Evolutionary conservation across 2,113 vertebrate species (phyloP), one percentile per base, ranked within the genome.

Genomic region (Serilophus lunatus): DNA sequence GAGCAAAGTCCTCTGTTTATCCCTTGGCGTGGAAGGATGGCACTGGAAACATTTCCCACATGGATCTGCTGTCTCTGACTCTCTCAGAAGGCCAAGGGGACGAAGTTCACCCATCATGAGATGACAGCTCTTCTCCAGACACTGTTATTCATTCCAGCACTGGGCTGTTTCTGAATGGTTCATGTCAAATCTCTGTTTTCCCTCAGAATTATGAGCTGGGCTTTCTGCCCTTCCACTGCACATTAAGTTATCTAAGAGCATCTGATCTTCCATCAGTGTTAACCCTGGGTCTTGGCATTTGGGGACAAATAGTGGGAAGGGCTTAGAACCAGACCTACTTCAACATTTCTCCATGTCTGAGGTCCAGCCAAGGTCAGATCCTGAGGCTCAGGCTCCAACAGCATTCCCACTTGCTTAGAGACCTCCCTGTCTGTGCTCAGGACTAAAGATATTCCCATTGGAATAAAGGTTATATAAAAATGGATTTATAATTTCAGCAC

Each of bases 41-140:
- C 51, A 0, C 35, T 25, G 60, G 29, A 12, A 57, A 7, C 24
- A 0, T 57, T 83, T 28, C 82, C 80, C 68, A 19, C 33, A 2
- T 0, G 1, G 44, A 42, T 77, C 70, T 66, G 84, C 33, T 29
- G 20, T n/a, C 33, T 88, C 84, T 17, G 64, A 51, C 40, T 25
- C 77, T 22, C 71, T 63, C 3, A 18, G 63, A 40, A 53, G 35
- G 75, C 61, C 59, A 33, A 29, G 50, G 61, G 50, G 20, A 86
- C 0, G 0, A 7, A 70, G 59, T 24, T 77, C 68, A 25, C 16
- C 35, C 86, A 2, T 36, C 19, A 49, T 0, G 36, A 57, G 82
- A 1, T 66, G 88, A 59, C 54, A 86, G 79, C 50, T 69, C 53
- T 7, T 35, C 68, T 76, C 36, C 76, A 57, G 31, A 17, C 49